phyloP scores from a whole-genome alignment of 2,888 invertebrate genomes.

The Heliconius sara region DNA sequence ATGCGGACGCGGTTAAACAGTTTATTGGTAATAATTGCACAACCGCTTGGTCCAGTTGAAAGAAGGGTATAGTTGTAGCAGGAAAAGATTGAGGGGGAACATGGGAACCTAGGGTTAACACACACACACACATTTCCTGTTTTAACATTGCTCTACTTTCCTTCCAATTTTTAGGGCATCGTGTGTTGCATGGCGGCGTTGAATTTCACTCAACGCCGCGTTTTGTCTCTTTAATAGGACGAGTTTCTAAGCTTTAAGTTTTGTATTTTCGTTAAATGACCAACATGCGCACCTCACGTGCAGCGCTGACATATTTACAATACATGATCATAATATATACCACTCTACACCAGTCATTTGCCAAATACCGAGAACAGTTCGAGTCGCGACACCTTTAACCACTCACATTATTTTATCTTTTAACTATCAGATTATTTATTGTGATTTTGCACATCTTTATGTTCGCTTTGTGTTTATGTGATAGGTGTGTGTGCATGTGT shows the following conservation, averaged over 20 bases:
- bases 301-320: background rate
- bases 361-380: background rate
- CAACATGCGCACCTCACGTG: background rate
- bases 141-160: too few relatives aligned
- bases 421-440: background rate
- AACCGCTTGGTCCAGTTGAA: background rate
- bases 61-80: too few relatives aligned
- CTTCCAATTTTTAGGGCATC: too few relatives aligned
- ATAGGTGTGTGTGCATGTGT: too few relatives aligned
- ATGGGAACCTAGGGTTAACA: too few relatives aligned
- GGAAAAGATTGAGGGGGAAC: too few relatives aligned
- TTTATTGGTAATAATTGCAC: background rate
- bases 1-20: background rate
- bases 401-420: conserved; percentile 7
- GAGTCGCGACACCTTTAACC: background rate
- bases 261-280: background rate
- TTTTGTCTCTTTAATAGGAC: too few relatives aligned
- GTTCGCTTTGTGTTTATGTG: background rate
- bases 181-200: too few relatives aligned
- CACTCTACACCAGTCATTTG: background rate
- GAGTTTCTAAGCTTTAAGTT: background rate
- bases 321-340: background rate
- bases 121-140: too few relatives aligned
- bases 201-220: too few relatives aligned
- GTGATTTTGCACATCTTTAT: background rate